Evolutionary conservation across 2,888 invertebrate genomes (phyloP).

Genomic region (Slavum lentiscoides): DNA sequence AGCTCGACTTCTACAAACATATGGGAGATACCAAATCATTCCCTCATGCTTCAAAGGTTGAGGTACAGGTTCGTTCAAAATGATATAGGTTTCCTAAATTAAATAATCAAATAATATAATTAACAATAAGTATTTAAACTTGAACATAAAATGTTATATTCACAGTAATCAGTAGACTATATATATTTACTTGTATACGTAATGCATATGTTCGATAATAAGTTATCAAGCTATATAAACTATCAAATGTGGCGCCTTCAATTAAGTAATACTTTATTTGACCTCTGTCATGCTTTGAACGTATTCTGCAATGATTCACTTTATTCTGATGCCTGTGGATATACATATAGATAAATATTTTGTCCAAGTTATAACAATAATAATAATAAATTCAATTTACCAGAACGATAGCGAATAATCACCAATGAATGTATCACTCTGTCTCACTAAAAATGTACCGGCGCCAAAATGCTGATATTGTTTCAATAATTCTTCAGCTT

Average conservation of each 20-base stretch:
- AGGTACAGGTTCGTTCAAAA: constrained; percentile 86
- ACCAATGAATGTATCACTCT: constrained; percentile 93
- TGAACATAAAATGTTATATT: not conserved
- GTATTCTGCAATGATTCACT: constrained; percentile 90
- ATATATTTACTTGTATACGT: constrained; percentile 70
- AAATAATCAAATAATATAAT: constrained; percentile 22
- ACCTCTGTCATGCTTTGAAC: constrained; percentile 84
- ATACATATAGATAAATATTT: constrained; percentile 45
- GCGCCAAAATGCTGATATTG: constrained; percentile 82
- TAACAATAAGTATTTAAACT: not conserved
- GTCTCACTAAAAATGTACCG: constrained; percentile 89
- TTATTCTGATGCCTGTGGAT: constrained; percentile 71
- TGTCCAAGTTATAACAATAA: constrained; percentile 12
- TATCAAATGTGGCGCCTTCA: constrained; percentile 86
- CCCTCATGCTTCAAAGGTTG: constrained; percentile 93
- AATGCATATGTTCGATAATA: constrained; percentile 86
- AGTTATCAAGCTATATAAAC: constrained; percentile 86
- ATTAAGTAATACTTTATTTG: constrained; percentile 88
- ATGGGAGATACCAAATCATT: constrained; percentile 89
- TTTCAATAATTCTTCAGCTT: constrained; percentile 69
- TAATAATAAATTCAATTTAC: constrained; percentile 60
- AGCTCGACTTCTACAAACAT: constrained; percentile 77
- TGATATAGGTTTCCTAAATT: constrained; percentile 79
- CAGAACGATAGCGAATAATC: constrained; percentile 95
- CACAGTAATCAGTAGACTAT: not conserved